phyloP scores from a whole-genome alignment of 2,888 invertebrate genomes.

The Aproaerema taeniolella region DNA sequence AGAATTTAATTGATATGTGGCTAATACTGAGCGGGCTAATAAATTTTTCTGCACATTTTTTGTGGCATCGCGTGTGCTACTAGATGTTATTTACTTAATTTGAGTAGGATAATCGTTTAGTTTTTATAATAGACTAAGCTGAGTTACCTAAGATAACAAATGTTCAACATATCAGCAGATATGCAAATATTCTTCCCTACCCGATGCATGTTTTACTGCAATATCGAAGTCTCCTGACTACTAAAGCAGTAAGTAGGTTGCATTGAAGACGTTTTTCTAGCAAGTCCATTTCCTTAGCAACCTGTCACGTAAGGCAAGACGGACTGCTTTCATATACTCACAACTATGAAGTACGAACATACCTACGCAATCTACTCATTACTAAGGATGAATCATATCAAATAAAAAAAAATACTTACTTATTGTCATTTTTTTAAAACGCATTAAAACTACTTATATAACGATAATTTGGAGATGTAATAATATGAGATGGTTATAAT shows the following conservation, averaged over 20 bases:
- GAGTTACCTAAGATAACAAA: too few species aligned
- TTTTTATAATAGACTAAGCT: too few species aligned
- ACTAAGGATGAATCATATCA: neutral
- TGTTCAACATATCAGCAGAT: too few species aligned
- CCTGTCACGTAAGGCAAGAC: constrained; percentile 10
- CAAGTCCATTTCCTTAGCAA: constrained; percentile 5
- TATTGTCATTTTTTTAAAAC: neutral
- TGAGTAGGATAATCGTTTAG: too few species aligned
- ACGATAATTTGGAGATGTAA: too few species aligned
- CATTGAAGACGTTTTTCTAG: constrained; percentile 11
- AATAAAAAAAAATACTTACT: neutral
- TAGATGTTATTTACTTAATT: constrained; percentile 9
- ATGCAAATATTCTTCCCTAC: too few species aligned
- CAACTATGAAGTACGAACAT: neutral
- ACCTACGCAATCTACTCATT: neutral
- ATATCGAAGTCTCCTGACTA: too few species aligned
- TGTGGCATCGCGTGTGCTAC: constrained; percentile 20
- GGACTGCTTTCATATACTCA: constrained; percentile 9
- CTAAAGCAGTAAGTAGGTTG: neutral
- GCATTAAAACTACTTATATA: neutral
- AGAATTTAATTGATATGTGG: constrained; percentile 44
- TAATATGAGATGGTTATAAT: too few species aligned
- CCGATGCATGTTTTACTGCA: too few species aligned
- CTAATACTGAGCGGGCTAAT: constrained; percentile 24
- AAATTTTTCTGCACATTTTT: constrained; percentile 23